Evolutionary conservation across 2,888 invertebrate species (phyloP).

Genomic region (Exocentrus adspersus): DNA sequence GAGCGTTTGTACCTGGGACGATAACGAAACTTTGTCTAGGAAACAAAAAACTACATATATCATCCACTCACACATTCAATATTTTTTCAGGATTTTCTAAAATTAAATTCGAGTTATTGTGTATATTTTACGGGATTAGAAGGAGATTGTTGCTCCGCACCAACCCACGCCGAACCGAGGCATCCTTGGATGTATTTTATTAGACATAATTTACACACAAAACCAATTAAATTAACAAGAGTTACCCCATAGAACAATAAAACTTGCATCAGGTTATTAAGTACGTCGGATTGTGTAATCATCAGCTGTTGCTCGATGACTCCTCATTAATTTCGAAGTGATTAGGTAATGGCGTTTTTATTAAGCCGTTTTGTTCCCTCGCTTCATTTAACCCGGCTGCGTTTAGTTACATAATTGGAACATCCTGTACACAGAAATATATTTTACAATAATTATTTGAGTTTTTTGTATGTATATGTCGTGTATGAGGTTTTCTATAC

Average conservation of each 20-base stretch:
- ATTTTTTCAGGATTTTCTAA: too few species aligned
- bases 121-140: not conserved
- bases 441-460: not conserved
- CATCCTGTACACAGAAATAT: constrained; percentile 21
- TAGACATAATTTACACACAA: not conserved
- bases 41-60: too few species aligned
- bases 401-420: constrained; percentile 21
- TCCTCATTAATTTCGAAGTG: not conserved
- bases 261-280: not conserved
- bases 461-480: constrained; percentile 12
- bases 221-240: not conserved
- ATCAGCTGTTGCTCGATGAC: not conserved
- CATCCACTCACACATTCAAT: too few species aligned
- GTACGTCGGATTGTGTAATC: not conserved
- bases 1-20: not conserved
- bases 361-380: not conserved
- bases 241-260: constrained; percentile 3
- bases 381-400: not conserved
- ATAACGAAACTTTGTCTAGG: too few species aligned
- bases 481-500: constrained; percentile 2
- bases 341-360: not conserved
- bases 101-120: too few species aligned
- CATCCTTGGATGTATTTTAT: constrained; percentile 1
- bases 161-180: not conserved
- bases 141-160: not conserved